Evolutionary conservation across 2,113 vertebrate species (phyloP).

Genomic region (Struthidea cinerea): DNA sequence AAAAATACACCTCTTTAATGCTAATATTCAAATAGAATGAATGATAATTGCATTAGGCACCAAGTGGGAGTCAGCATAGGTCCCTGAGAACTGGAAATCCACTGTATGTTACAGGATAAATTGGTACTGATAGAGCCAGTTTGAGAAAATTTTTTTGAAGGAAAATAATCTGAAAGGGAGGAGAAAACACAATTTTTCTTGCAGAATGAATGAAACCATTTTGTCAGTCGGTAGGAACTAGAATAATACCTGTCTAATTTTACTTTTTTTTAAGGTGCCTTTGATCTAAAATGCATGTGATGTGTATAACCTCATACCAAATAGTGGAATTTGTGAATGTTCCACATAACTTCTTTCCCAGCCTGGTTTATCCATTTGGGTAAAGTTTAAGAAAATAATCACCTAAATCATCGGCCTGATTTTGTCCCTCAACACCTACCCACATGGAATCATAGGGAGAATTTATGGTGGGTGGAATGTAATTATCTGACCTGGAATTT

Average conservation of each 20-base stretch:
- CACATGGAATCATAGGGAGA: neutral
- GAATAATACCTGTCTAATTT: neutral
- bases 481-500: slow-evolving; percentile 24
- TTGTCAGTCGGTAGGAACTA: neutral
- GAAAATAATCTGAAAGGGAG: neutral
- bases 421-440: neutral
- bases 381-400: neutral
- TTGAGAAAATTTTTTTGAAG: neutral
- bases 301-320: neutral
- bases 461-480: slow-evolving; percentile 4
- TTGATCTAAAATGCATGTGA: neutral
- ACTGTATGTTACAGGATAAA: neutral
- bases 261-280: neutral
- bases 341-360: neutral
- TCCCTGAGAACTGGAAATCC: neutral
- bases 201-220: neutral
- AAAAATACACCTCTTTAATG: slow-evolving; percentile 9
- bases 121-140: neutral
- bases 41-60: slow-evolving; percentile 23
- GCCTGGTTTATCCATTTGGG: neutral
- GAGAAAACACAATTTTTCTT: neutral
- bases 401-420: neutral
- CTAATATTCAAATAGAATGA: slow-evolving; percentile 27
- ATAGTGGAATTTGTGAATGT: neutral
- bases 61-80: neutral